Base-by-base conservation (phyloP, 2,113 vertebrate species). In the Rattus norvegicus region DNA sequence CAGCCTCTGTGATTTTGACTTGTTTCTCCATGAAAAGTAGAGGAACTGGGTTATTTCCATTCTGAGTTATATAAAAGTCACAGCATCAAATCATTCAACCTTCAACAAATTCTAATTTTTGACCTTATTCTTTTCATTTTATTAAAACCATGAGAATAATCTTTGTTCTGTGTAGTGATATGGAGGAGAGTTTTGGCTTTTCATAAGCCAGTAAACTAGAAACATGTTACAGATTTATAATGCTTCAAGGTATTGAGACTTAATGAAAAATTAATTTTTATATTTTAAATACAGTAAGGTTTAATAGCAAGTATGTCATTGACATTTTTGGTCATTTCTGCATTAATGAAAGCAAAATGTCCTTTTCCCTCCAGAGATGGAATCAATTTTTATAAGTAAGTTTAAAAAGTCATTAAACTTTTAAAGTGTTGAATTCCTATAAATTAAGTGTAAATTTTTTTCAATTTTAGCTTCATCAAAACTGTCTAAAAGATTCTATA, bases 41-140 rank as follows among this genome's bases (percentile, higher is more conserved):
- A 95, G 7, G 54, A 97, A 88, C 26, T 95, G 79, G 94, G 89
- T 95, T 97, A 92, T 84, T 96, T 96, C 83, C 87, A 97, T 96
- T 75, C n/a, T 88, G 72, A 95, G 90, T 97, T 97, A 97, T 56
- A 30, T 95, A 97, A 96, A 97, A 97, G 65, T 75, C 65, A 93
- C 19, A 89, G 49, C 70, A 95, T 94, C 87, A 97, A 84, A 89
- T 86, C 67, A 56, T 93, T 96, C 75, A 94, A 88, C 75, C 70
- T 93, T 95, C 72, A 61, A 59, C 70, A 92, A 93, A 97, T 88
- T 92, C 88, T 96, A 94, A 96, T 93, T 86, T 97, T 92, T 77
- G 17, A 83, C 33, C 30, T 94, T 93, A 92, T 73, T 94, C 84
- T 95, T 96, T 96, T 92, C 36, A 96, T 91, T 95, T 97, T 88